These are phyloP conservation scores for Eurois occulta DNA, from an alignment of 2,888 invertebrate genomes.

Conservation along the genomic window DNA sequence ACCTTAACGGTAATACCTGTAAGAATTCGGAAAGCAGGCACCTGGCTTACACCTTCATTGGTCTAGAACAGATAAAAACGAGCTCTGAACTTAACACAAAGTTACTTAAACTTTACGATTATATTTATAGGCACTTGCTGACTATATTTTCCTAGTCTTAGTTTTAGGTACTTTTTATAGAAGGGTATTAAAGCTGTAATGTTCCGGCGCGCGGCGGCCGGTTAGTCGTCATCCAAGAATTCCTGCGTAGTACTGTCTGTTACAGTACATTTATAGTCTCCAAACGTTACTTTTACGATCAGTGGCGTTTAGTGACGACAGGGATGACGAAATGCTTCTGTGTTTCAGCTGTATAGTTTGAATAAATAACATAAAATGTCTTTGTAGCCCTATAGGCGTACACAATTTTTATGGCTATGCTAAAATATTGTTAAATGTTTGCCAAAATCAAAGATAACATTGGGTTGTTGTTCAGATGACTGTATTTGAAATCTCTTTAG, in stretches of 20 bases:
- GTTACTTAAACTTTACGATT: conserved; percentile 33
- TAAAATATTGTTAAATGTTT: conserved; percentile 22
- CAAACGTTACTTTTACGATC: conserved; percentile 63
- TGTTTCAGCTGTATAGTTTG: conserved; percentile 29
- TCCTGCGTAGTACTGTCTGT: conserved; percentile 35
- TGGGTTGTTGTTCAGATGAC: not conserved
- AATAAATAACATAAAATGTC: conserved; percentile 48
- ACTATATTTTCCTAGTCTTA: conserved; percentile 18
- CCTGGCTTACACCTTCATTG: conserved; percentile 46
- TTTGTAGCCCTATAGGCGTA: conserved; percentile 13
- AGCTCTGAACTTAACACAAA: conserved; percentile 25
- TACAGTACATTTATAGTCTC: conserved; percentile 61
- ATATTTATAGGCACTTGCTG: conserved; percentile 13
- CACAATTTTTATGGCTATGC: conserved; percentile 18
- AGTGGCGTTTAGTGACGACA: conserved; percentile 46
- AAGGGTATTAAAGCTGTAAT: conserved; percentile 39
- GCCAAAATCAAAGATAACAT: not conserved
- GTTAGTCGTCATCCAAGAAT: conserved; percentile 43
- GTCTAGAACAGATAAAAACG: conserved; percentile 41
- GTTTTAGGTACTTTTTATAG: conserved; percentile 48
- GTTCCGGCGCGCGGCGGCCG: conserved; percentile 42
- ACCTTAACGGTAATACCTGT: too few species aligned
- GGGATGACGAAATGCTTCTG: conserved; percentile 30
- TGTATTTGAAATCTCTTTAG: not conserved
- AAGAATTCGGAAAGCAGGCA: not conserved